Evolutionary conservation across 2,113 vertebrate species (phyloP).

Genomic region (Maccullochella peelii): DNA sequence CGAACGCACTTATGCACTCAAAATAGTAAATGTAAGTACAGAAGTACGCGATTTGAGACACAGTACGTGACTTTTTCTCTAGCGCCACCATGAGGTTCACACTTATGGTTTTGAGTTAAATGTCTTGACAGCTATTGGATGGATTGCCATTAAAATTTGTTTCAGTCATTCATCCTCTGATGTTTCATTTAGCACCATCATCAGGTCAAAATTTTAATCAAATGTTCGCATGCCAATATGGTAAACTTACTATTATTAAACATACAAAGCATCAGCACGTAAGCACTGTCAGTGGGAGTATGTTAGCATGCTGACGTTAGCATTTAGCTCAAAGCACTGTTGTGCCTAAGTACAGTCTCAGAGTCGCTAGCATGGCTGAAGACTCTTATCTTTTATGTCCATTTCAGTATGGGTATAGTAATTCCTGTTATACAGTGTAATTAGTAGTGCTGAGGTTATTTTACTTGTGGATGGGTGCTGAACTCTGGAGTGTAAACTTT

Average conservation of each 20-base stretch:
- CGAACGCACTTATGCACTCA: no score
- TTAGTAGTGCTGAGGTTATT: not conserved
- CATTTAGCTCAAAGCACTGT: no score
- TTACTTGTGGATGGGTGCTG: not conserved
- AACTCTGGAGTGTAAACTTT: constrained; percentile 10
- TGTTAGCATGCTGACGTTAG: not conserved
- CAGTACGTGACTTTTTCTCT: no score
- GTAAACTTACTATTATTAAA: not conserved
- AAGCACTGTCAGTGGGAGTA: not conserved
- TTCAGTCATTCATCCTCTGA: not conserved
- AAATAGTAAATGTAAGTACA: no score
- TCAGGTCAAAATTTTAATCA: not conserved
- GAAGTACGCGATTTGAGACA: no score
- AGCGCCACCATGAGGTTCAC: no score
- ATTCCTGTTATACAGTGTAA: not conserved
- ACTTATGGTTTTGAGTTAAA: no score
- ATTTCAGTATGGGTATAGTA: not conserved
- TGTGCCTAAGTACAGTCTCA: not conserved
- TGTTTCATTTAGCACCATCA: not conserved
- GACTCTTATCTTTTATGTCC: not conserved
- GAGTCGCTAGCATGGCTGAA: not conserved
- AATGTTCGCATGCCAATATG: not conserved
- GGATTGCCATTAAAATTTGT: no score
- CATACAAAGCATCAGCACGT: not conserved
- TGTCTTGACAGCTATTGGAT: no score